Conservation (phyloP, 2,113 vertebrate genomes). For the Diadophis punctatus region DNA sequence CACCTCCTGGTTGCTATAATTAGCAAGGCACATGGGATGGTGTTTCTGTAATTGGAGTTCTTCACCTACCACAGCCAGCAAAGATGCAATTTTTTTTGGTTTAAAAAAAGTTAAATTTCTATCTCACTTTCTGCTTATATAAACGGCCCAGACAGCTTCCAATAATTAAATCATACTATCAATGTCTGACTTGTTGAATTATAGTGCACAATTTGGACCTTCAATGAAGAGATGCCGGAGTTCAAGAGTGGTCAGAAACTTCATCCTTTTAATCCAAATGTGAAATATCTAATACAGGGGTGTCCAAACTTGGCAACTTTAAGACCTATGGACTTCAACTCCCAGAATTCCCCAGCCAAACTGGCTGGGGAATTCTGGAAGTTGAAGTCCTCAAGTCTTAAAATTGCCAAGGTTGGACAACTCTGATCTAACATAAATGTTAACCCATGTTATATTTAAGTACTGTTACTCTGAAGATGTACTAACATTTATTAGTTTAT, state of each 20-base stretch:
- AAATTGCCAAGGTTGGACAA: neutral
- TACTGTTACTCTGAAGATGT: neutral
- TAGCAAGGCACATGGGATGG: neutral
- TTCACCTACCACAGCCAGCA: neutral
- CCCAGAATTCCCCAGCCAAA: too few relatives aligned
- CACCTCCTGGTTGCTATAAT: conserved; percentile 22
- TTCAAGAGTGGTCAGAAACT: neutral
- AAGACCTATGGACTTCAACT: too few relatives aligned
- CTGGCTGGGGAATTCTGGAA: too few relatives aligned
- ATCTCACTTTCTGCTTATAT: neutral
- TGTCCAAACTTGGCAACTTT: too few relatives aligned
- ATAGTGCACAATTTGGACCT: neutral
- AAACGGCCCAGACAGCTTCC: neutral
- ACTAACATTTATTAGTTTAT: neutral
- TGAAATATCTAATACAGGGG: neutral
- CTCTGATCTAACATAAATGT: neutral
- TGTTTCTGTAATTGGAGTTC: neutral
- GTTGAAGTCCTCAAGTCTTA: neutral
- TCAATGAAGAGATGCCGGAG: neutral
- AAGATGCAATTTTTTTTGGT: neutral
- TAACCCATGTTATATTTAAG: neutral
- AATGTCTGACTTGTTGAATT: neutral
- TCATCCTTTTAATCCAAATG: neutral
- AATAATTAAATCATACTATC: neutral
- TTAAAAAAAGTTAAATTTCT: neutral